A percentile compares a stretch with the other conserved stretches of the same genome.
These are phyloP conservation scores for Eupristina koningsbergeri DNA, from an alignment of 1,140 invertebrate genomes.

Conservation along the genomic window DNA sequence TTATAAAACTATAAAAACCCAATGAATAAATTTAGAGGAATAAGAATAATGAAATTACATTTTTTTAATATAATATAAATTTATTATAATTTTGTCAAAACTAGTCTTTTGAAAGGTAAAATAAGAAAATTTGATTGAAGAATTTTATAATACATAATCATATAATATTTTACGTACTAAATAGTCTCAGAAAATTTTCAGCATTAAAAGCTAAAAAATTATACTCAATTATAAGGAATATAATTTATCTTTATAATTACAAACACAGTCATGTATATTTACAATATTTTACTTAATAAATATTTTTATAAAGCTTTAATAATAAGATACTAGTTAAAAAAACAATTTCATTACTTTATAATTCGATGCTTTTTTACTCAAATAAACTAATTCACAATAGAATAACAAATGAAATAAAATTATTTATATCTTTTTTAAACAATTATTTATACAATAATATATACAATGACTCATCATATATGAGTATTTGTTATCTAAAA, in stretches of 20 bases:
- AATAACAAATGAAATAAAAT: slow-evolving; percentile 27
- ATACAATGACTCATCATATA: slow-evolving; percentile 40
- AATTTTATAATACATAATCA: not conserved
- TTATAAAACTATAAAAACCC: not conserved
- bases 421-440: slow-evolving; percentile 25
- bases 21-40: not conserved
- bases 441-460: slow-evolving; percentile 42
- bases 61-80: slow-evolving; percentile 21
- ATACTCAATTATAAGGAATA: not conserved
- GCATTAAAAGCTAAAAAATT: not conserved
- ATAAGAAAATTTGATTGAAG: slow-evolving; percentile 5
- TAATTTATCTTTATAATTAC: not conserved
- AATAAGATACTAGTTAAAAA: slow-evolving; percentile 17
- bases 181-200: not conserved
- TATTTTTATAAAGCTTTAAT: slow-evolving; percentile 1
- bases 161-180: not conserved
- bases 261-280: slow-evolving; percentile 26
- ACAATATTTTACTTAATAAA: slow-evolving; percentile 38
- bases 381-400: not conserved
- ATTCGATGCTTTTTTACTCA: not conserved
- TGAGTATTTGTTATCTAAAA: slow-evolving; percentile 41
- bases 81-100: slow-evolving; percentile 39
- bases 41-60: not conserved
- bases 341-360: too few relatives aligned
- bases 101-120: slow-evolving; percentile 8